These are phyloP conservation scores for Drosophila paramelanica DNA, from an alignment of 2,888 invertebrate species.

Conservation along the genomic window DNA sequence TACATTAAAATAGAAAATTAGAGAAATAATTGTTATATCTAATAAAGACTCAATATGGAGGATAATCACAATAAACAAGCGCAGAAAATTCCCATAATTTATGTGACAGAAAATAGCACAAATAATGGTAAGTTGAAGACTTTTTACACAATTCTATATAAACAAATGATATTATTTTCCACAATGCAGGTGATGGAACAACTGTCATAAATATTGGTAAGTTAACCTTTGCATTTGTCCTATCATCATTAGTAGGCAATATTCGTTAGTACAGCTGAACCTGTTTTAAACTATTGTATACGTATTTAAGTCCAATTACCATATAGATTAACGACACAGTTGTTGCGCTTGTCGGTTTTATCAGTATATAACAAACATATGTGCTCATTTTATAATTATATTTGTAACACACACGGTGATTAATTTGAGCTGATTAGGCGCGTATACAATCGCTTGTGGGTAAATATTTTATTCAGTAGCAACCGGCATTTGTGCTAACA, in stretches of 20 bases:
- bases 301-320: slow-evolving; percentile 1
- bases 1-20: background rate
- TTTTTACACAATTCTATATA: background rate
- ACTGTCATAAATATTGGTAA: slow-evolving; percentile 71
- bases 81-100: background rate
- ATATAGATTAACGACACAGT: background rate
- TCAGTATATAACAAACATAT: slow-evolving; percentile 7
- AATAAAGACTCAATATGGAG: slow-evolving; percentile 22
- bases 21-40: background rate
- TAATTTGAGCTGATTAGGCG: slow-evolving; percentile 40
- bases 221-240: slow-evolving; percentile 20
- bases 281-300: background rate
- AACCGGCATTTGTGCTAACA: slow-evolving; percentile 48
- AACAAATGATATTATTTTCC: background rate
- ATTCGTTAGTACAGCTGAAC: slow-evolving; percentile 1
- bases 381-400: too few species aligned
- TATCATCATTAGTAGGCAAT: slow-evolving; percentile 52
- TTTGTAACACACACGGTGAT: slow-evolving; percentile 12
- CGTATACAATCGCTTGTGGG: slow-evolving; percentile 20
- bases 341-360: slow-evolving; percentile 2
- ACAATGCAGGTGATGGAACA: slow-evolving; percentile 31
- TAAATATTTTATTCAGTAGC: slow-evolving; percentile 47
- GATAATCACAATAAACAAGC: slow-evolving; percentile 2
- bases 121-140: slow-evolving; percentile 20
- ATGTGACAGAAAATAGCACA: slow-evolving; percentile 5